Evolutionary conservation across 2,888 invertebrate genomes (phyloP), one percentile per base, ranked within the genome.

Genomic region (Phengaris alcon): DNA sequence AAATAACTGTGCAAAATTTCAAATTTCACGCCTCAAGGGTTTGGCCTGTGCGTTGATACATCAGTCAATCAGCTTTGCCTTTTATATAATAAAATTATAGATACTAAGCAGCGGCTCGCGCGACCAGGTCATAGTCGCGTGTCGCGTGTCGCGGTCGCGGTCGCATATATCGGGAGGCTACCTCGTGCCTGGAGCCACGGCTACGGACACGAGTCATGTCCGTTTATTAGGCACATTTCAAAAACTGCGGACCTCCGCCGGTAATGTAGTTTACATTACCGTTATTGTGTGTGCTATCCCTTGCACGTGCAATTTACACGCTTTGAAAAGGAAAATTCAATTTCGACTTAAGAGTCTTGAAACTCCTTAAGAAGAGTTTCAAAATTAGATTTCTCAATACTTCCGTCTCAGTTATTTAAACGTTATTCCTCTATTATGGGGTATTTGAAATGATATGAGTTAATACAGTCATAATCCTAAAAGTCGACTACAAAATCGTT

Each of bases 171-270:
- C 35, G 4, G 35, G 2, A 35, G 35, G 4, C 35, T 35, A 9
- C 12, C 13, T 15, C n/a, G 46, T 35, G 51, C 51, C 48, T 73
- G 73, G 12, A 1, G 0, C 12, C 12, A 2, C 52, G 2, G 9
- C 12, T 52, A 3, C 79, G 80, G 79, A 79, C 82, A 81, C 80
- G 78, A 81, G 81, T 82, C 81, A 80, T 82, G 79, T 78, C 75
- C 79, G 75, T 82, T 82, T 80, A 82, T 81, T 81, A 80, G 78
- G 77, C 35, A 44, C 35, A 64, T 35, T 68, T 78, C 77, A 77
- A 79, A 79, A 82, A 82, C 80, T 79, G 77, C 78, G 78, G 77
- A 77, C 81, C 76, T 78, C 78, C 77, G 77, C 76, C 75, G 75
- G 12, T 64, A 59, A 64, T 13, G 12, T 64, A 59, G 44, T 13